Conservation (phyloP, 2,797 vertebrate species). For the Xenops minutus region DNA sequence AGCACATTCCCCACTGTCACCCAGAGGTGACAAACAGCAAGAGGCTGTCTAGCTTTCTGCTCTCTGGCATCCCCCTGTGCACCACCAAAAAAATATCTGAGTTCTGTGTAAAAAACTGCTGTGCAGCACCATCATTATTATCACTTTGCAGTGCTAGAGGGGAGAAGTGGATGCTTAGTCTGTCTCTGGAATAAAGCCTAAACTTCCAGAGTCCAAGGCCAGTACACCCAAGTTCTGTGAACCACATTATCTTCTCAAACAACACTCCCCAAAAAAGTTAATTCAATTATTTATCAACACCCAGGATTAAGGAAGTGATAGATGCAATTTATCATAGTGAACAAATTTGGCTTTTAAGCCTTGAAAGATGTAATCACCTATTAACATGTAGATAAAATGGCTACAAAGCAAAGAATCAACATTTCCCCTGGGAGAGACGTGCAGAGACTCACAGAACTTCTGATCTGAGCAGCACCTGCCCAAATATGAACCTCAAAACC, state of each 20-base stretch:
- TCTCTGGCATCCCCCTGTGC: not conserved
- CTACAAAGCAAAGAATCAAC: not conserved
- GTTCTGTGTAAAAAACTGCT: not conserved
- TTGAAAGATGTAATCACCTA: not conserved
- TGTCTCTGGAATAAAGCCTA: slow-evolving; percentile 11
- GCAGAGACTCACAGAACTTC: not conserved
- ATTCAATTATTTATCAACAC: not conserved
- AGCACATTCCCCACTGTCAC: not conserved
- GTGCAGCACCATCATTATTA: not conserved
- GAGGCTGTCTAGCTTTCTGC: not conserved
- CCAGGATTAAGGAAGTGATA: not conserved
- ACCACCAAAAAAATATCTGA: not conserved
- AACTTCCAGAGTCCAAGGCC: not conserved
- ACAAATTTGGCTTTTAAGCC: not conserved
- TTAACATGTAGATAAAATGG: not conserved
- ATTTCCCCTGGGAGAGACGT: not conserved
- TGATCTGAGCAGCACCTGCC: slow-evolving; percentile 32
- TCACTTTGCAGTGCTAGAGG: not conserved
- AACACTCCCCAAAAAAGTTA: not conserved
- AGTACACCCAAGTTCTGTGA: not conserved
- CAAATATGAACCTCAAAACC: slow-evolving; percentile 9
- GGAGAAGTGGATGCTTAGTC: not conserved
- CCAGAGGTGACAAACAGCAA: not conserved
- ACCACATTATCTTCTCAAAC: not conserved
- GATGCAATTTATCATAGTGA: not conserved